Evolutionary conservation across 2,888 invertebrate species (phyloP).

Genomic region (Cerceris rybyensis): DNA sequence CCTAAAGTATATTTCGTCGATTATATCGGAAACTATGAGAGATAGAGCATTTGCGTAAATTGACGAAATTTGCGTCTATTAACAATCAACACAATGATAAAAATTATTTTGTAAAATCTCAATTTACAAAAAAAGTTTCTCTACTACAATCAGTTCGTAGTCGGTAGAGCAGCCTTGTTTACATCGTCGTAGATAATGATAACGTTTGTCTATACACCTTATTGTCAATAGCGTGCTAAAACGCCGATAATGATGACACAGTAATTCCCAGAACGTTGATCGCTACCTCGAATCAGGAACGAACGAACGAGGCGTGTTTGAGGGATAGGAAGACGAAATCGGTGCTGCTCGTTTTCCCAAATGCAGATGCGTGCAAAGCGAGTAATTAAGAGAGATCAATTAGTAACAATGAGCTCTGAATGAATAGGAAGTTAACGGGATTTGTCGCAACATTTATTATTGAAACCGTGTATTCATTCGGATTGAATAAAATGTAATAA

Average conservation of each 20-base stretch:
- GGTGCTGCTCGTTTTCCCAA: slow-evolving; percentile 16
- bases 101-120: no score
- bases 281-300: slow-evolving; percentile 29
- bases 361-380: slow-evolving; percentile 8
- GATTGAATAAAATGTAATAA: background rate
- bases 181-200: slow-evolving; percentile 51
- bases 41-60: no score
- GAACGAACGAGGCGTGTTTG: slow-evolving; percentile 12
- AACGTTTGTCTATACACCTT: slow-evolving; percentile 52
- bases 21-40: no score
- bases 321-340: slow-evolving; percentile 28
- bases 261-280: slow-evolving; percentile 56
- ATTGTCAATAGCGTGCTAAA: slow-evolving; percentile 44
- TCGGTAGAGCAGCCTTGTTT: slow-evolving; percentile 45
- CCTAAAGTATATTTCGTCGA: no score
- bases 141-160: slow-evolving; percentile 5
- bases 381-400: slow-evolving; percentile 35
- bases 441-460: slow-evolving; percentile 9
- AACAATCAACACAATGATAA: no score
- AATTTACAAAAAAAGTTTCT: no score
- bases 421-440: slow-evolving; percentile 20
- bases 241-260: slow-evolving; percentile 64
- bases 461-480: background rate
- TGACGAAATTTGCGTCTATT: no score
- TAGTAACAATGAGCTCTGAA: slow-evolving; percentile 27